Evolutionary conservation across 2,797 vertebrate genomes (phyloP).

Genomic region (Balearica regulorum): DNA sequence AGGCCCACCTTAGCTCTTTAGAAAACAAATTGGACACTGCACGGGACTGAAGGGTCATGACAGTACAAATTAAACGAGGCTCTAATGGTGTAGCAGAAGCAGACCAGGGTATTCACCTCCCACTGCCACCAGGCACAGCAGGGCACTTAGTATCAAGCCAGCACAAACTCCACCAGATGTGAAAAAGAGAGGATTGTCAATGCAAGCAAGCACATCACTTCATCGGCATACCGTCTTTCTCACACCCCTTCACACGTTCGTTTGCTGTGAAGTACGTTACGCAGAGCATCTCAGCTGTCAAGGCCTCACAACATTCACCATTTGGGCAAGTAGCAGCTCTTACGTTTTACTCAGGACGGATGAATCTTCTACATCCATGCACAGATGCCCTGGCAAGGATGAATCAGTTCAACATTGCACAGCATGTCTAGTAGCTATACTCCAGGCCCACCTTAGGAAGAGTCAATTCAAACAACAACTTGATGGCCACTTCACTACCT

Average conservation of each 20-base stretch:
- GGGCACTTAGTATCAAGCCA: neutral
- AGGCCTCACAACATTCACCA: neutral
- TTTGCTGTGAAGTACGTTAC: neutral
- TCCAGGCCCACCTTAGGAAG: neutral
- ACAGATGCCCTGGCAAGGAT: neutral
- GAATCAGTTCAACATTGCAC: neutral
- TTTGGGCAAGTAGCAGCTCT: neutral
- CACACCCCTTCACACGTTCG: rapidly evolving
- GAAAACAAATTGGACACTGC: neutral
- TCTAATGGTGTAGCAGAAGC: neutral
- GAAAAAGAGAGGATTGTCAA: neutral
- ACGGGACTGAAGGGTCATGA: rapidly evolving
- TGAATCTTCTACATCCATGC: neutral
- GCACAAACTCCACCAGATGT: neutral
- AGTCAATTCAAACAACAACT: neutral
- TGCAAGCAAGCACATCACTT: neutral
- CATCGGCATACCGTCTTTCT: neutral
- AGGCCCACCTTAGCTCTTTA: neutral
- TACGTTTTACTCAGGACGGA: neutral
- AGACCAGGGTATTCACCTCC: neutral
- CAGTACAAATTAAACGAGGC: neutral
- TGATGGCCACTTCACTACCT: neutral
- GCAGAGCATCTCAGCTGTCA: neutral
- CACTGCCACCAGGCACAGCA: neutral
- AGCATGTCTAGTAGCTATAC: neutral